Conservation (phyloP, 1,140 invertebrate species). For the Chrysomallon squamiferum region DNA sequence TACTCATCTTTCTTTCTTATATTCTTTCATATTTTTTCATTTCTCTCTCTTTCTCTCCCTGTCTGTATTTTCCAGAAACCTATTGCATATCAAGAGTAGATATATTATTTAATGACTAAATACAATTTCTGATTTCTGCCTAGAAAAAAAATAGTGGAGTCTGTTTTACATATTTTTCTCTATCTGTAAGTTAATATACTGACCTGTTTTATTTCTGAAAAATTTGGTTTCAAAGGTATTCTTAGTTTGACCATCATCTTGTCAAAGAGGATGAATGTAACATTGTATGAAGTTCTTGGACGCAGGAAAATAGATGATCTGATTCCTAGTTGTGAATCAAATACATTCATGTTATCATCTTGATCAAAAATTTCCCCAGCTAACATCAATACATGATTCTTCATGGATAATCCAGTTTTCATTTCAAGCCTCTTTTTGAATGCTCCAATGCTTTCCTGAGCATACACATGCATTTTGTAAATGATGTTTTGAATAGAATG, state of each 20-base stretch:
- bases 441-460: conserved; percentile 36
- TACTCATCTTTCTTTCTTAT: no score
- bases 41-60: no score
- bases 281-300: conserved; percentile 21
- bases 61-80: no score
- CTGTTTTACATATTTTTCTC: no score
- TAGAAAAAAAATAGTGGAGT: no score
- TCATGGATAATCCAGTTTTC: conserved; percentile 47
- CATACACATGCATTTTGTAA: conserved; percentile 45
- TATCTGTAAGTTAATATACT: no score
- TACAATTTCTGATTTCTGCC: no score
- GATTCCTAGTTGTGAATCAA: conserved; percentile 40
- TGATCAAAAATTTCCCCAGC: conserved; percentile 37
- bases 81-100: no score
- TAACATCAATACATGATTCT: conserved; percentile 33
- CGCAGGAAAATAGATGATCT: conserved; percentile 47
- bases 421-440: conserved; percentile 46
- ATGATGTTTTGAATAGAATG: conserved; percentile 44
- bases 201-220: conserved; percentile 33
- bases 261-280: conserved; percentile 36
- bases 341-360: conserved; percentile 30
- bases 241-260: conserved; percentile 40
- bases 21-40: no score
- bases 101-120: no score
- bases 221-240: conserved; percentile 31